Evolutionary conservation across 2,113 vertebrate genomes (phyloP), one percentile per base, ranked within the genome.

Genomic region (Ariopsis seemanni): DNA sequence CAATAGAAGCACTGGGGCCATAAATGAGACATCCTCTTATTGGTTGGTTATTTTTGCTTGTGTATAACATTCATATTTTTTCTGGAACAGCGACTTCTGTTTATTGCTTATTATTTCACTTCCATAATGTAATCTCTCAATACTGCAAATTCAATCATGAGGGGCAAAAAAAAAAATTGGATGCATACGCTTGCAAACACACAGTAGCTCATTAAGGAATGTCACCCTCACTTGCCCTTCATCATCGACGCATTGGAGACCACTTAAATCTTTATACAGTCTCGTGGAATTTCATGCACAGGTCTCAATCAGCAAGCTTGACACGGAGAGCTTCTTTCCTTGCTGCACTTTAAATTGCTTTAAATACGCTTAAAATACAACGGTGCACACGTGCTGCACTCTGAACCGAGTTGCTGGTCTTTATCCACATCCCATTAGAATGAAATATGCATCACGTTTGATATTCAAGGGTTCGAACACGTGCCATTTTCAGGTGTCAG

Each of bases 361-460:
- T 34, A 15, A 72, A 34, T 74, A 63, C 72, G 74, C 22, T 74
- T 74, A 48, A 48, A 42, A 42, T 42, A 42, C 42, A 74, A 10
- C 34, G 18, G 30, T 10, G 34, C 34, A 18, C 67, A n/a, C 53
- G 58, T 60, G 65, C 10, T 89, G 86, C 86, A 90, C 88, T 86
- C 83, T 92, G 90, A 93, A 93, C 92, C 86, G 89, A 12, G 85
- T 50, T 86, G 89, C 88, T 89, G 87, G 88, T 92, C 90, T 92
- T 93, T 90, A 93, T 92, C 91, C 92, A 92, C 85, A 75, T 89
- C 88, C 90, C 93, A 93, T 95, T 91, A 94, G 89, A 85, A 88
- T 92, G 88, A 93, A 94, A 91, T 91, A 91, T 93, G 92, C 91
- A 93, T 90, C 58, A 86, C 78, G 89, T 86, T 90, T 88, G 53